These are phyloP conservation scores for Pogonocherus hispidulus DNA, from an alignment of 2,888 invertebrate species.

Conservation along the genomic window DNA sequence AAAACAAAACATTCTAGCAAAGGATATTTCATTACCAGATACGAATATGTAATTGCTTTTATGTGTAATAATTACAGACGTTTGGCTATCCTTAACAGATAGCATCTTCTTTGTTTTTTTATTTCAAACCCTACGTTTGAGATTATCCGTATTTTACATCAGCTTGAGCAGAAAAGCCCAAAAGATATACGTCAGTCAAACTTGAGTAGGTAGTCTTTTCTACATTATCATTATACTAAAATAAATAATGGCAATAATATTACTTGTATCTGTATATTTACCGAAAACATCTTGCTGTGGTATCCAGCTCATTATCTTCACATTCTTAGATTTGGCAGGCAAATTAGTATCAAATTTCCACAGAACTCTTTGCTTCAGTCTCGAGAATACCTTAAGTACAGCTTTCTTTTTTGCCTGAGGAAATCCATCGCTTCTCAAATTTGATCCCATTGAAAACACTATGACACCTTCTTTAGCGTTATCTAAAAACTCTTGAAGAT, in stretches of 20 bases:
- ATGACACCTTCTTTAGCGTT: constrained; percentile 71
- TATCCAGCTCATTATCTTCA: constrained; percentile 63
- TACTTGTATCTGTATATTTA: constrained; percentile 34
- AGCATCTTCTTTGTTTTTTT: too few species aligned
- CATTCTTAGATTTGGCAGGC: constrained; percentile 62
- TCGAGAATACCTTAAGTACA: constrained; percentile 73
- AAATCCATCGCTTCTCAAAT: constrained; percentile 72
- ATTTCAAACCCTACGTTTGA: too few species aligned
- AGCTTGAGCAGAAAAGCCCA: too few species aligned
- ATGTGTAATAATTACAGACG: too few species aligned
- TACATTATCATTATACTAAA: background rate
- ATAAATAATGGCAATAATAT: background rate
- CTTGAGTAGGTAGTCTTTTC: background rate
- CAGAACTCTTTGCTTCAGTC: constrained; percentile 75
- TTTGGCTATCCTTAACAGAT: too few species aligned
- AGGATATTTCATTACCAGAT: too few species aligned
- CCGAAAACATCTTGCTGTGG: constrained; percentile 61
- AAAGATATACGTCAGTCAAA: too few species aligned
- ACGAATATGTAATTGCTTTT: too few species aligned
- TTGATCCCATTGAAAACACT: constrained; percentile 75
- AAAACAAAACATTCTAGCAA: too few species aligned
- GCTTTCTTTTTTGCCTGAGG: constrained; percentile 70
- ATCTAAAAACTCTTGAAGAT: constrained; percentile 71
- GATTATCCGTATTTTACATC: too few species aligned
- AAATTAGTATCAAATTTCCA: constrained; percentile 74